Base-by-base conservation (phyloP, 2,113 vertebrate species). In the Phycodurus eques region DNA sequence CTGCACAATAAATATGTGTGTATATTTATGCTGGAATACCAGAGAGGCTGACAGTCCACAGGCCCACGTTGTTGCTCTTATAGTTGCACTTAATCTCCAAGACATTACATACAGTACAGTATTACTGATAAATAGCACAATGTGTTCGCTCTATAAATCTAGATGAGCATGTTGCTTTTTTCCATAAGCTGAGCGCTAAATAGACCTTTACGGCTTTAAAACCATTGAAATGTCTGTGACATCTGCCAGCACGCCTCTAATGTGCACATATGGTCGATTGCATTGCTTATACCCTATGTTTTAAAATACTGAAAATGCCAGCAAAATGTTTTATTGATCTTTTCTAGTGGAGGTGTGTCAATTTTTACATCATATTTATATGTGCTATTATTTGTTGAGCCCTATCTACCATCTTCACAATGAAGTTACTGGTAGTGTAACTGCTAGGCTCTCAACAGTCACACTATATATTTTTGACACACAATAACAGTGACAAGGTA, bases 91-190 rank as follows among this genome's bases (percentile, higher is more conserved):
- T 90, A 64, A 89, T 88, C 83, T 83, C 65, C 73, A 42, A 72
- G 68, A 72, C 80, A 79, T 89, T 85, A 83, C 79, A 77, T 77
- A 73, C 35, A 42, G 11, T 77, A 75, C 33, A 43, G 11, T 70
- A 75, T 87, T 81, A 74, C 2, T 54, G 33, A 78, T 47, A 79
- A 61, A 74, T 83, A 75, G 75, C 56, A 70, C 74, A 39, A 33
- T 27, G 27, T 75, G 64, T 80, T 80, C 75, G n/a, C 31, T 73
- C 71, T 72, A 42, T 68, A 44, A 67, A 46, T 76, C 54, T 66
- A 71, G 22, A 79, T 72, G 64, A 49, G 68, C 15, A 20, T 68
- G 39, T 72, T 73, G 14, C 27, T 33, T 33, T 19, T 61, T 17
- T 35, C 15, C 17, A 20, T 60, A 71, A 72, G 59, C 78, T 76